A percentile compares a stretch with the other conserved stretches of the same genome.
Conservation (phyloP, 2,888 invertebrate genomes). For the Pyrrhia umbra region DNA sequence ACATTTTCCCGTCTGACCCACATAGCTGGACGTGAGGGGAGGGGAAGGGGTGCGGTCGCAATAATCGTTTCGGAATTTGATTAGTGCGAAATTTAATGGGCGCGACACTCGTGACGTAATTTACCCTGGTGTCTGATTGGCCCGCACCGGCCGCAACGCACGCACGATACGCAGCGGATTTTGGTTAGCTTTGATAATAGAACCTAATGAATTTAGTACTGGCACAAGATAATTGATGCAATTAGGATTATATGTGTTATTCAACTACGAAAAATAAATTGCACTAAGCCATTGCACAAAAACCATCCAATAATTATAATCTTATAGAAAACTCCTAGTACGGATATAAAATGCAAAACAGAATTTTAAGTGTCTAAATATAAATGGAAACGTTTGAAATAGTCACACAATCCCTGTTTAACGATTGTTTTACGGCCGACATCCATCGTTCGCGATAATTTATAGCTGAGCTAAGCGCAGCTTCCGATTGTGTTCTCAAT, state of each 20-base stretch:
- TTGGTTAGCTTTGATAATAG: not conserved
- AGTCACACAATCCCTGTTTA: slow-evolving; percentile 78
- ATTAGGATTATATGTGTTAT: slow-evolving; percentile 16
- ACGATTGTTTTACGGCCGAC: slow-evolving; percentile 81
- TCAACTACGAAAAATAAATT: too few species aligned
- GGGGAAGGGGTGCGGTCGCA: slow-evolving; percentile 36
- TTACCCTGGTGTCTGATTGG: slow-evolving; percentile 37
- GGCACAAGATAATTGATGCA: too few species aligned
- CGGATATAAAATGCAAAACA: slow-evolving; percentile 30
- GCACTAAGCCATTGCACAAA: too few species aligned
- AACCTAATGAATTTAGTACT: not conserved
- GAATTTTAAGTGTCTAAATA: slow-evolving; percentile 27
- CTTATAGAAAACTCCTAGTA: not conserved
- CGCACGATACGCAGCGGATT: not conserved
- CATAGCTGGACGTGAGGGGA: slow-evolving; percentile 32
- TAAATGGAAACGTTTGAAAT: slow-evolving; percentile 54
- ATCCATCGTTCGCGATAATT: slow-evolving; percentile 78
- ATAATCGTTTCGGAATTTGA: slow-evolving; percentile 65
- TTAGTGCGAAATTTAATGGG: slow-evolving; percentile 63
- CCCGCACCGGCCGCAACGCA: slow-evolving; percentile 1
- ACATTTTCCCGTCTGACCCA: slow-evolving; percentile 60
- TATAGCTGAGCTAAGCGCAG: slow-evolving; percentile 76
- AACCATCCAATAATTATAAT: too few species aligned
- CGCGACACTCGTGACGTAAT: slow-evolving; percentile 49
- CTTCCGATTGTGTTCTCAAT: slow-evolving; percentile 71